Conservation (phyloP, 2,888 invertebrate genomes). For the Metalampra italica region DNA sequence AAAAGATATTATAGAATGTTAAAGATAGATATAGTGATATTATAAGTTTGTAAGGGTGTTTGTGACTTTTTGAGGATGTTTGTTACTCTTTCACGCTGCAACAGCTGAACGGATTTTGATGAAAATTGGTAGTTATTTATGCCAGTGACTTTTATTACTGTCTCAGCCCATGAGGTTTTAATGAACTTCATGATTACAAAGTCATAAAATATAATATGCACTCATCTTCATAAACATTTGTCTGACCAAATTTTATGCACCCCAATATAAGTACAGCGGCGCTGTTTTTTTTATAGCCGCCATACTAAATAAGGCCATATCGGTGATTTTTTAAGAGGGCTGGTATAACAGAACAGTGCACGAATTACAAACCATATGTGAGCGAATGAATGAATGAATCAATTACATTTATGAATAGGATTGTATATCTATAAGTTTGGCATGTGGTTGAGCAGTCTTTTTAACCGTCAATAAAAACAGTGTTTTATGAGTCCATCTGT, state of each 20-base stretch:
- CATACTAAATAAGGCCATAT: conserved; percentile 8
- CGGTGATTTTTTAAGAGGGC: conserved; percentile 28
- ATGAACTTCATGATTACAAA: neutral
- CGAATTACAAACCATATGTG: conserved; percentile 49
- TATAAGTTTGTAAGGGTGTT: too few species aligned
- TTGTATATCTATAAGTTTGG: conserved; percentile 13
- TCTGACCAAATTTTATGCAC: conserved; percentile 7
- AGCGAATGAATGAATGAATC: conserved; percentile 36
- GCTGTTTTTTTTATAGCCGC: conserved; percentile 5
- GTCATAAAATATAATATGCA: neutral
- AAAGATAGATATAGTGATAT: too few species aligned
- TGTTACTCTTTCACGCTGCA: too few species aligned
- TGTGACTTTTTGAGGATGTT: too few species aligned
- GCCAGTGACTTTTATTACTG: neutral
- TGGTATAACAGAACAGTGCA: conserved; percentile 35
- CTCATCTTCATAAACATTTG: neutral
- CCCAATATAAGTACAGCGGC: conserved; percentile 1
- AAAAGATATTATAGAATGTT: too few species aligned
- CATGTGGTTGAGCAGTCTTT: conserved; percentile 49
- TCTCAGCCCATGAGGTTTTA: neutral
- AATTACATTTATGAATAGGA: conserved; percentile 20
- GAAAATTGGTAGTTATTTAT: too few species aligned
- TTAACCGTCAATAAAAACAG: conserved; percentile 25
- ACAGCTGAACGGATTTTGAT: too few species aligned
- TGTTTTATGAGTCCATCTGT: conserved; percentile 14